Evolutionary conservation across 2,113 vertebrate genomes (phyloP).

Genomic region (Caloenas nicobarica): DNA sequence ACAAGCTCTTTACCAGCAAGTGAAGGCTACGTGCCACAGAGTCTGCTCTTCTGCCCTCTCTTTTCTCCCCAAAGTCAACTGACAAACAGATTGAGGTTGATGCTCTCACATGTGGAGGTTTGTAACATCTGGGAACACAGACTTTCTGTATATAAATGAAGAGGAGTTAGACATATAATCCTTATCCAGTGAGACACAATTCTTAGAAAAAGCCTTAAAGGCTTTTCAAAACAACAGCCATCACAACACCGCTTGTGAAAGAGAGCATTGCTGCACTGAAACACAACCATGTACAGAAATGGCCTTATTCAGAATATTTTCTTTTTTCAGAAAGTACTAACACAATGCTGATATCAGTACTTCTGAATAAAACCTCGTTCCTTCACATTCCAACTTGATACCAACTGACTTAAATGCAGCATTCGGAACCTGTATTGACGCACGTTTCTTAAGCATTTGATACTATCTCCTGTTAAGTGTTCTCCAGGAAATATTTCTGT

Average conservation of each 20-base stretch:
- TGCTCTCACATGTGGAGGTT: neutral
- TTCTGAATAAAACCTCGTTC: neutral
- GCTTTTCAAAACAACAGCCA: neutral
- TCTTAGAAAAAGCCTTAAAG: neutral
- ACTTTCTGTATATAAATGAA: neutral
- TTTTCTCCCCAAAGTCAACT: neutral
- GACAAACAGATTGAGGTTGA: neutral
- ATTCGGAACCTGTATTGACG: neutral
- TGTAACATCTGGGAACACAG: neutral
- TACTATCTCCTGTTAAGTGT: neutral
- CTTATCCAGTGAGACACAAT: neutral
- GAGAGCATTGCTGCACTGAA: neutral
- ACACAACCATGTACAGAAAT: neutral
- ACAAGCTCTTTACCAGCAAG: neutral
- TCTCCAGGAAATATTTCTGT: neutral
- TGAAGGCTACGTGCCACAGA: accelerated
- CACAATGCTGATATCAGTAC: neutral
- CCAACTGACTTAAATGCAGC: neutral
- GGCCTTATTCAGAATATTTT: neutral
- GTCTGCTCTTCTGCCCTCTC: neutral
- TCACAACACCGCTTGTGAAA: neutral
- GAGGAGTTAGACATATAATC: neutral
- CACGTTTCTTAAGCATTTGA: neutral
- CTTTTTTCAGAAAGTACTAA: neutral
- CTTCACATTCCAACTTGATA: neutral